phyloP scores from a whole-genome alignment of 2,113 vertebrate species.

The Ivindomyrus marchei region DNA sequence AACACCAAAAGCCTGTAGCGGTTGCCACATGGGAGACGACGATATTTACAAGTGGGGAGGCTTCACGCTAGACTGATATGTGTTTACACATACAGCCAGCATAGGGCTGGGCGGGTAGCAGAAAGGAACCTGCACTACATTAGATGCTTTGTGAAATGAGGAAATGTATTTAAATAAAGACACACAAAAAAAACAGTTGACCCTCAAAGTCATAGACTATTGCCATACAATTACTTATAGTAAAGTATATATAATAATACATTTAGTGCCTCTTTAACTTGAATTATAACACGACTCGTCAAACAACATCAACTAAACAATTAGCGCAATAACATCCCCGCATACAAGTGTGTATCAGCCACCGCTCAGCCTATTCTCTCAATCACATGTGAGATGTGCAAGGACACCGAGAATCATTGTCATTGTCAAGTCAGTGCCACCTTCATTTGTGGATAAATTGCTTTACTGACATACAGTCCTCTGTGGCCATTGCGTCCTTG shows the following conservation, averaged over 20 bases:
- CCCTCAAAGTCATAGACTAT: background rate
- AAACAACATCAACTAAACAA: background rate
- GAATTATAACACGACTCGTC: background rate
- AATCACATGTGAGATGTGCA: background rate
- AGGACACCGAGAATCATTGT: conserved; percentile 2
- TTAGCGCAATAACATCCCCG: background rate
- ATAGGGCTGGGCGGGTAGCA: no score
- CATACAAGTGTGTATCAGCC: background rate
- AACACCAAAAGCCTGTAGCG: background rate
- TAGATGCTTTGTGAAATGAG: background rate
- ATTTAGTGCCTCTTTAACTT: background rate
- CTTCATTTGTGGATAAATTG: conserved; percentile 9
- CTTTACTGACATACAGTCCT: background rate
- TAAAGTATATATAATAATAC: background rate
- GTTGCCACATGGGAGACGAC: background rate
- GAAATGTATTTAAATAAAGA: background rate
- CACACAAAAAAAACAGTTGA: background rate
- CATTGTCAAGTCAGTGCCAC: conserved; percentile 7
- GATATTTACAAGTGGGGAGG: background rate
- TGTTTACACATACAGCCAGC: background rate
- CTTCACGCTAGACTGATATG: background rate
- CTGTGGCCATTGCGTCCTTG: background rate
- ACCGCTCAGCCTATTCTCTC: background rate
- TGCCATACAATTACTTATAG: background rate
- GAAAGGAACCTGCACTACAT: background rate